These are phyloP conservation scores for Callopanchax toddi DNA, from an alignment of 2,113 vertebrate genomes.

Conservation along the genomic window DNA sequence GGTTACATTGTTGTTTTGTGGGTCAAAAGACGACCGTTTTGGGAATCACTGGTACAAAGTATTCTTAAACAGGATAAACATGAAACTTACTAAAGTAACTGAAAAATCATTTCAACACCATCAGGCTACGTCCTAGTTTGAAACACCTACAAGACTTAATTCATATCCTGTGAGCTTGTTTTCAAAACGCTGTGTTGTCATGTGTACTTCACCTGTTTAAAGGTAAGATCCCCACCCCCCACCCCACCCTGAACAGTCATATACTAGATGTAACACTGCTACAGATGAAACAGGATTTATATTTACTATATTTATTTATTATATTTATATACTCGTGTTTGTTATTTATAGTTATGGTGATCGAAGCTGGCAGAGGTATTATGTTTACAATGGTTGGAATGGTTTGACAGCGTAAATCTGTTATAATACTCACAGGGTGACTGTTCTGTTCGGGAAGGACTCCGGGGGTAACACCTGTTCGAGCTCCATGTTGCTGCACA, in stretches of 20 bases:
- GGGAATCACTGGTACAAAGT: background rate
- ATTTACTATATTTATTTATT: no score
- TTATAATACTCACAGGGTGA: constrained; percentile 89
- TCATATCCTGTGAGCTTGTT: constrained; percentile 1
- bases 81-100: constrained; percentile 7
- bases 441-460: constrained; percentile 88
- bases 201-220: no score
- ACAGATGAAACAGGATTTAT: background rate
- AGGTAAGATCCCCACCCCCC: no score
- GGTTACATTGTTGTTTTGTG: no score
- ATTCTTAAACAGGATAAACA: background rate
- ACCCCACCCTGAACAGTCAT: no score
- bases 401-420: background rate
- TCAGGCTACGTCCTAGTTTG: background rate
- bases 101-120: no score
- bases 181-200: constrained; percentile 8
- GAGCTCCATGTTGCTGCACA: constrained; percentile 92
- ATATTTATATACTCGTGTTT: no score
- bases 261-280: no score
- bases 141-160: constrained; percentile 8
- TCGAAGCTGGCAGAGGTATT: background rate
- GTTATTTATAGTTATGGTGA: background rate
- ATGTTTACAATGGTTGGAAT: background rate
- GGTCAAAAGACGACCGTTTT: no score
- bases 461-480: constrained; percentile 84